Evolutionary conservation across 2,888 invertebrate genomes (phyloP).

Genomic region (Iphiclides podalirius): DNA sequence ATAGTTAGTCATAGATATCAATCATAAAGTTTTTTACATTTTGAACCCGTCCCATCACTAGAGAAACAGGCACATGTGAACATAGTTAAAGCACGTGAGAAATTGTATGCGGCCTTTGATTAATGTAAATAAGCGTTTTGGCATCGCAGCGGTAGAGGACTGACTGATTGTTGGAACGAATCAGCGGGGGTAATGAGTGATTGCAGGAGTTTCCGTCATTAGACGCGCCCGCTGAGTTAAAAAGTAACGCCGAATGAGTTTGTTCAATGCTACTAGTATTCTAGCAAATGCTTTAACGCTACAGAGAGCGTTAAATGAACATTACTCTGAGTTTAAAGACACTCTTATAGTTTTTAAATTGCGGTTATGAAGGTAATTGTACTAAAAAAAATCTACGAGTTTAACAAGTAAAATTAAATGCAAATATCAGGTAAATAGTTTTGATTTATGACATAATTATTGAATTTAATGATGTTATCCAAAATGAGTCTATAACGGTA

Average conservation of each 20-base stretch:
- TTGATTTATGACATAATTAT: too few species aligned
- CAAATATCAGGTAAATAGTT: background rate
- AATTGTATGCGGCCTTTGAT: constrained; percentile 19
- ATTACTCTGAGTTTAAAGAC: too few species aligned
- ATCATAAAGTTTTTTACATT: too few species aligned
- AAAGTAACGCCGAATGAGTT: constrained; percentile 6
- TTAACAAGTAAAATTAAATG: too few species aligned
- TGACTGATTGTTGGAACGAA: constrained; percentile 23
- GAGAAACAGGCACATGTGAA: constrained; percentile 15
- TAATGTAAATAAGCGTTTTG: constrained; percentile 24
- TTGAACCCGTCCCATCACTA: constrained; percentile 18
- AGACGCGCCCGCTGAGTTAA: constrained; percentile 9
- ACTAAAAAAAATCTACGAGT: too few species aligned
- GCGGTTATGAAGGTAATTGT: too few species aligned
- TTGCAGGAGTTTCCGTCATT: constrained; percentile 15
- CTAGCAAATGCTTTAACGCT: background rate
- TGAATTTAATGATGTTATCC: too few species aligned
- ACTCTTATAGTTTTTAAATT: too few species aligned
- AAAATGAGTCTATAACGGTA: too few species aligned
- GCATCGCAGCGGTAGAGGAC: constrained; percentile 18
- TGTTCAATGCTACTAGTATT: constrained; percentile 12
- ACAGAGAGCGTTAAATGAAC: too few species aligned
- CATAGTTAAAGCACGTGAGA: constrained; percentile 17
- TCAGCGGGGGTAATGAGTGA: constrained; percentile 16
- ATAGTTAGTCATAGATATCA: too few species aligned